phyloP scores from a whole-genome alignment of 2,113 vertebrate genomes.

The Cebidichthys violaceus region DNA sequence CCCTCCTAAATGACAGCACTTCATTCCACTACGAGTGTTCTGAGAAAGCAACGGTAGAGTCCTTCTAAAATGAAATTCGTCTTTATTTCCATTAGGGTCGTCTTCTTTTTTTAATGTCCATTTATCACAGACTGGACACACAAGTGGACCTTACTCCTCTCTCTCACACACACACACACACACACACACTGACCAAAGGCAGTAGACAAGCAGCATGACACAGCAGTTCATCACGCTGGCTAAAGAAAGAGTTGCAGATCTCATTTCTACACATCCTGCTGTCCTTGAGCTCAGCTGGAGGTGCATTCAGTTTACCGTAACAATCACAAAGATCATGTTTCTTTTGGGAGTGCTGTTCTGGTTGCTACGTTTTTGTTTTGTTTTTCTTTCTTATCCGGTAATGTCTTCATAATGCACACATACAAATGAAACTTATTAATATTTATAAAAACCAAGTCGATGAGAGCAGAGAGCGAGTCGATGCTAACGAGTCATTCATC shows the following conservation, averaged over 20 bases:
- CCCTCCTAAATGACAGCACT: not conserved
- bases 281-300: slow-evolving; percentile 47
- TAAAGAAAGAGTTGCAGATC: slow-evolving; percentile 30
- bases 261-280: slow-evolving; percentile 39
- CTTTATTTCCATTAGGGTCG: slow-evolving; percentile 13
- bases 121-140: slow-evolving; percentile 18
- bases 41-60: not conserved
- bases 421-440: slow-evolving; percentile 61
- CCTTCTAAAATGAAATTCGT: slow-evolving; percentile 20
- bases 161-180: not conserved
- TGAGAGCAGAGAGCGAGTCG: slow-evolving; percentile 20
- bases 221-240: slow-evolving; percentile 58
- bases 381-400: not conserved
- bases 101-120: not conserved
- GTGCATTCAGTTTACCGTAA: not conserved
- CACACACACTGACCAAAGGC: slow-evolving; percentile 13
- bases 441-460: slow-evolving; percentile 46
- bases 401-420: not conserved
- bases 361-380: not conserved
- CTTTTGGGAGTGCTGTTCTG: not conserved
- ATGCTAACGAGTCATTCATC: slow-evolving; percentile 45
- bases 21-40: not conserved
- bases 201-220: slow-evolving; percentile 41
- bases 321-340: not conserved
- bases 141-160: not conserved